Base-by-base conservation (phyloP, 2,888 invertebrate species). In the Caenorhabditis zanzibari region DNA sequence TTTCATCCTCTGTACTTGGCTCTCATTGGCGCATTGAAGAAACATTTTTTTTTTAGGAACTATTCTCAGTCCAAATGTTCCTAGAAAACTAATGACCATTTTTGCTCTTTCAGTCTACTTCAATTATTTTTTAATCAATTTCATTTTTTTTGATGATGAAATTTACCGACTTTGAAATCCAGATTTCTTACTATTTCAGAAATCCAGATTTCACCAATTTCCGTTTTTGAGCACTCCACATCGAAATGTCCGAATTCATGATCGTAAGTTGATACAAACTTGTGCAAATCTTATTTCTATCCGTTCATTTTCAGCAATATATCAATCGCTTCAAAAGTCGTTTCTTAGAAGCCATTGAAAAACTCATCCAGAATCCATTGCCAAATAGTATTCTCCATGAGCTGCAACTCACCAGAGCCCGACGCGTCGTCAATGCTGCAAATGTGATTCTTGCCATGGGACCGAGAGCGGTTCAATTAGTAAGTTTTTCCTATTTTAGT, bases 301-400 rank as follows among this genome's bases (percentile, higher is more conserved):
- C 26, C 12, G 16, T 63, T n/a, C n/a, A n/a, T n/a, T n/a, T 64
- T 32, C 44, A 74, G 74, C 10, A 64, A 7, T 74, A 74, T 56
- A 22, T 74, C 16, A 74, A 54, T 12, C 63, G 74, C 0, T 74
- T 74, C 64, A 74, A 74, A 32, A 44, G 28, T 3, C 61, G 61
- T 19, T 74, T 38, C 22, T 41, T 64, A 10, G 12, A 28, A 7
- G 74, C 56, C 26, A 52, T 74, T 5, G 16, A 10, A 0, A 28
- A 64, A 1, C 38, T 64, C 7, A 41, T 19, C 9, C 26, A 16
- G 6, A 7, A 38, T 10, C 56, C 64, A 26, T 24, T 64, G n/a
- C 24, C 24, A 4, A 19, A 41, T 12, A 22, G 64, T 9, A 16
- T 24, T 4, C 32, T 63, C 16, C 41, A 74, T 16, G 32, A 41